Conservation (phyloP, 2,797 vertebrate genomes). For the Labroides dimidiatus region DNA sequence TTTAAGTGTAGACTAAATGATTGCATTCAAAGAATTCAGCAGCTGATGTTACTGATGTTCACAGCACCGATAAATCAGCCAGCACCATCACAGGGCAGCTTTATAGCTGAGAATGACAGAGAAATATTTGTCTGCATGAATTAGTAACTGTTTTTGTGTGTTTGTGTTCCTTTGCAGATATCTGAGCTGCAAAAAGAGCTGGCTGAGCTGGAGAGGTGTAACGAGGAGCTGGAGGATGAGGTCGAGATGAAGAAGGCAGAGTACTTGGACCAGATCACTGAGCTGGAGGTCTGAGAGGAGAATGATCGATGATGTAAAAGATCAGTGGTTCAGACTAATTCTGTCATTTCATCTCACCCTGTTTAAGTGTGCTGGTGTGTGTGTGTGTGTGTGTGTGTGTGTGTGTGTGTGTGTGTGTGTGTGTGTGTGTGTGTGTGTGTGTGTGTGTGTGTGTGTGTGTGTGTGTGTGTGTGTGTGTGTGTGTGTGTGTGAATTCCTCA, state of each 20-base stretch:
- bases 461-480: slow-evolving; percentile 7
- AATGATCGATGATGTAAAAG: slow-evolving; percentile 45
- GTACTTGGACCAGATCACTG: slow-evolving; percentile 74
- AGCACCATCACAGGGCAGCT: background rate
- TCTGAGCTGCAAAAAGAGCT: slow-evolving; percentile 75
- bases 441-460: slow-evolving; percentile 6
- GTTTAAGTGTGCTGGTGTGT: background rate
- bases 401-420: slow-evolving; percentile 8
- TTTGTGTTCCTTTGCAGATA: slow-evolving; percentile 64
- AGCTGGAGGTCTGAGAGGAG: slow-evolving; percentile 76
- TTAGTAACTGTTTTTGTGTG: background rate
- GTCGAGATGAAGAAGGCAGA: slow-evolving; percentile 66
- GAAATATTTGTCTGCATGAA: background rate
- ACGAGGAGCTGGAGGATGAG: slow-evolving; percentile 77
- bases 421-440: slow-evolving; percentile 12
- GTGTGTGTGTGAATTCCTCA: slow-evolving; percentile 44
- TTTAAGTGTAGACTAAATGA: too few species aligned
- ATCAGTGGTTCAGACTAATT: slow-evolving; percentile 48
- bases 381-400: slow-evolving; percentile 19
- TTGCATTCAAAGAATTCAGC: too few species aligned
- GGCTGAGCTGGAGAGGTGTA: slow-evolving; percentile 66
- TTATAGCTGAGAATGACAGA: background rate
- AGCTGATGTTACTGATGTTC: too few species aligned
- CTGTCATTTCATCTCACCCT: slow-evolving; percentile 37
- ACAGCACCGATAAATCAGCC: too few species aligned